Conservation (phyloP, 2,888 invertebrate species). For the Hemaris fuciformis region DNA sequence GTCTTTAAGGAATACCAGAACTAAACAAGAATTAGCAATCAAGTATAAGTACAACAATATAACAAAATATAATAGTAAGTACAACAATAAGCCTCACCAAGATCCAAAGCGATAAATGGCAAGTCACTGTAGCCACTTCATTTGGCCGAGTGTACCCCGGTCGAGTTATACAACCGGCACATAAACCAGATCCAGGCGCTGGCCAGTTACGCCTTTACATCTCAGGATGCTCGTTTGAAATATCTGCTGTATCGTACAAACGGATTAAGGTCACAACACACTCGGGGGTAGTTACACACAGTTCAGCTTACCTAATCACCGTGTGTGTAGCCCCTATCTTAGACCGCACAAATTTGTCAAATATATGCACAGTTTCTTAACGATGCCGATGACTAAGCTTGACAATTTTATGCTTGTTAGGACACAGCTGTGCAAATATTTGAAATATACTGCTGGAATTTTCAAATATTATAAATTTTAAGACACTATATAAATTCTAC, state of each 20-base stretch:
- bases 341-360: background rate
- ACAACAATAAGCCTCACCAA: background rate
- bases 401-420: background rate
- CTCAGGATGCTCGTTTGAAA: background rate
- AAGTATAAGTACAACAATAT: too few relatives aligned
- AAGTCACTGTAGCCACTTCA: too few relatives aligned
- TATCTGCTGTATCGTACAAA: background rate
- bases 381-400: background rate
- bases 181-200: background rate
- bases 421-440: background rate
- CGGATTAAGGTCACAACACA: background rate
- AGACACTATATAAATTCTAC: too few relatives aligned
- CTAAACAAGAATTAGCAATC: too few relatives aligned
- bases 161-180: background rate
- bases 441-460: too few relatives aligned
- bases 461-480: too few relatives aligned
- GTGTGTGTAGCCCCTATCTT: background rate
- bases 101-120: background rate
- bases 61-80: too few relatives aligned
- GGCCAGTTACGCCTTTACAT: background rate
- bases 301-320: background rate
- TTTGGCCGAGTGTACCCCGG: background rate
- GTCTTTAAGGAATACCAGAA: too few relatives aligned
- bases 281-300: background rate
- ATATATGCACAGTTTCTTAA: background rate